Conservation (phyloP, 2,113 vertebrate species). For the Pogonocichla stellata region DNA sequence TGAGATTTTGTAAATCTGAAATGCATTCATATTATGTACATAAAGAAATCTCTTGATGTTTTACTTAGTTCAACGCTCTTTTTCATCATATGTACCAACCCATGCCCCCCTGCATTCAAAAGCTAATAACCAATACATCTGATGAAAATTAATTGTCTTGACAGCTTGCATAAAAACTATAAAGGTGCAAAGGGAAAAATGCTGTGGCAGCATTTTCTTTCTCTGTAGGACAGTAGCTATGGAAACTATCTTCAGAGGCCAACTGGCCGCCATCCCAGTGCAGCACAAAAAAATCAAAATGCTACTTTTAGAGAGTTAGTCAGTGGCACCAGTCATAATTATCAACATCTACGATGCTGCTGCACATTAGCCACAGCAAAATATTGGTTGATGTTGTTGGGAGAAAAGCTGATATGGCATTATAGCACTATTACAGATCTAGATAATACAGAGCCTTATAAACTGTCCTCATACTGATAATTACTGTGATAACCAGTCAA, state of each 20-base stretch:
- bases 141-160: constrained; percentile 58
- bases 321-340: constrained; percentile 35
- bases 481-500: neutral
- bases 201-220: constrained; percentile 68
- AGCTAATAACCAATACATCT: constrained; percentile 46
- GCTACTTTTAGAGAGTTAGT: constrained; percentile 32
- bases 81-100: constrained; percentile 21
- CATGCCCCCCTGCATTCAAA: constrained; percentile 8
- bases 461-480: neutral
- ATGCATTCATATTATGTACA: neutral
- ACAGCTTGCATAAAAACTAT: constrained; percentile 48
- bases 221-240: constrained; percentile 73
- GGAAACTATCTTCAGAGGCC: constrained; percentile 76
- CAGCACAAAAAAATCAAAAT: constrained; percentile 61
- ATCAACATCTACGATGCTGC: neutral
- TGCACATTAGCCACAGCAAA: neutral
- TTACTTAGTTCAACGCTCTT: constrained; percentile 9
- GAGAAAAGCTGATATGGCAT: neutral
- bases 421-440: neutral
- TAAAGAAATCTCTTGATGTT: constrained; percentile 52
- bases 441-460: neutral
- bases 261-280: constrained; percentile 66
- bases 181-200: constrained; percentile 56
- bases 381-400: neutral
- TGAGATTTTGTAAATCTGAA: constrained; percentile 42